A percentile compares a stretch with the other conserved stretches of the same genome.
These are phyloP conservation scores for Hipposideros armiger DNA, from an alignment of 2,113 vertebrate species.

Conservation along the genomic window DNA sequence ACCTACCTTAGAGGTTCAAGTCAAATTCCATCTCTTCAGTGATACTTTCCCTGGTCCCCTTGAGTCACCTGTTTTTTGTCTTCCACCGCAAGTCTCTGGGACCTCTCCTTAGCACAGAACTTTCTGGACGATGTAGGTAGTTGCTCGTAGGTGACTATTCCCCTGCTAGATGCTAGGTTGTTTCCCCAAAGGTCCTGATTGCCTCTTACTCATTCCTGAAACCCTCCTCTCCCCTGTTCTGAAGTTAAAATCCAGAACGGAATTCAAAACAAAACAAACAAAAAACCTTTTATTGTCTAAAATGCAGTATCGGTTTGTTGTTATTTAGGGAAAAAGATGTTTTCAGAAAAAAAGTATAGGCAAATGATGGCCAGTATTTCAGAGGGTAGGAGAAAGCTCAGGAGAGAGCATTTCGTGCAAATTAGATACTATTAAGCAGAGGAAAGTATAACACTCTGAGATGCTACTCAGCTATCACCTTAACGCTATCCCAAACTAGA, in stretches of 20 bases:
- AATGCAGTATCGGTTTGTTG: neutral
- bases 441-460: neutral
- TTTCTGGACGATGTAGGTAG: neutral
- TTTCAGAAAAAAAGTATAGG: conserved; percentile 24
- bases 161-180: too few species aligned
- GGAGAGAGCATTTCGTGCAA: neutral
- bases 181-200: neutral
- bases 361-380: conserved; percentile 10
- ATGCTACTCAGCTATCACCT: neutral
- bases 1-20: neutral
- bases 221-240: neutral
- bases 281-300: neutral
- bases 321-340: neutral
- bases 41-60: neutral
- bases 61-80: neutral
- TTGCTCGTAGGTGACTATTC: neutral
- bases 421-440: neutral
- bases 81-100: neutral
- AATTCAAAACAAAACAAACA: conserved; percentile 40
- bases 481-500: neutral
- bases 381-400: neutral
- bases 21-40: neutral
- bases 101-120: neutral
- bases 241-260: neutral
- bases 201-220: neutral